Evolutionary conservation across 2,797 vertebrate species (phyloP), one percentile per base, ranked within the genome.

Genomic region (Parauchenoglanis punctatus): DNA sequence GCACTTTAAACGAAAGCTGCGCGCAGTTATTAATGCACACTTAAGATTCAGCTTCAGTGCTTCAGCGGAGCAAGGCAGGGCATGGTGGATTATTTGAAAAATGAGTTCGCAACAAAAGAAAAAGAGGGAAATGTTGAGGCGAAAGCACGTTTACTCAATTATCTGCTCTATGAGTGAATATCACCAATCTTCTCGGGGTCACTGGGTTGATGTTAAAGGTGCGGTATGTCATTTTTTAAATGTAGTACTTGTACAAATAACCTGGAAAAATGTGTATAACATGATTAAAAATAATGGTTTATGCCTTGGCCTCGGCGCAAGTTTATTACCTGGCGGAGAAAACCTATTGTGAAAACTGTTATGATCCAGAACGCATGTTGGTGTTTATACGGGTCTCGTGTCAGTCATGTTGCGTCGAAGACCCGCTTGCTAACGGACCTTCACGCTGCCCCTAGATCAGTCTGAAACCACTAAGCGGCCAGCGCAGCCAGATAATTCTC

Each of bases 1-100:
- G 56, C 70, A 58, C 81, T 87, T 73, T 65, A 56, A 54, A 20
- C n/a, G 56, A 44, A 72, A 20, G n/a, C n/a, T 35, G 40, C 15
- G 31, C 28, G 15, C 7, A 12, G 54, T 44, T 17, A 61, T 76
- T 65, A 75, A 25, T n/a, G 80, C 44, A 25, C 5, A 54, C 15
- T 78, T 28, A n/a, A 44, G 59, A 76, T 67, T 61, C 54, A 52
- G 46, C 81, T 40, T 49, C 31, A 3, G 1, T 1, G 65, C 44
- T 35, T 49, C 13, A 44, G 28, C 35, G 17, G 67, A 25, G 18
- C 15, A 28, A n/a, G 40, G 28, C 46, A 8, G 31, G 6, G 7
- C 7, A 15, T 31, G 65, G 68, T 23, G n/a, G 70, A 72, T 72
- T 72, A 20, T 23, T 20, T 25, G 3, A n/a, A 75, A n/a, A 44